These are phyloP conservation scores for Trinorchestia longiramus DNA, from an alignment of 1,140 invertebrate species.

Conservation along the genomic window DNA sequence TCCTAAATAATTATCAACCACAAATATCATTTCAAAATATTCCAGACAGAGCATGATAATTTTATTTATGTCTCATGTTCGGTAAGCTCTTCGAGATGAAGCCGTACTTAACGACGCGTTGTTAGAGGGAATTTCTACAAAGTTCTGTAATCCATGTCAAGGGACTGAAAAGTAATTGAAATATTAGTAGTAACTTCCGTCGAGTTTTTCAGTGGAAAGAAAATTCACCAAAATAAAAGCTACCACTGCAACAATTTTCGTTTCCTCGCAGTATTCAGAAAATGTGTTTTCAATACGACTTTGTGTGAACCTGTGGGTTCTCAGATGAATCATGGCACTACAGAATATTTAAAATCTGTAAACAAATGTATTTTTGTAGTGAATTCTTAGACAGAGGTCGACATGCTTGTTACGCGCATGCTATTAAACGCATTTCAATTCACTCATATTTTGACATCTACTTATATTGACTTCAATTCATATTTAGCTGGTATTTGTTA, in stretches of 20 bases:
- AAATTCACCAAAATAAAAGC: not conserved
- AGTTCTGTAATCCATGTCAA: not conserved
- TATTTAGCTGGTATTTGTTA: too few relatives aligned
- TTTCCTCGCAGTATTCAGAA: not conserved
- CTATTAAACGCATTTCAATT: too few relatives aligned
- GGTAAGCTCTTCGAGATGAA: not conserved
- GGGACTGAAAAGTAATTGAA: not conserved
- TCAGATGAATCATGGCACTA: not conserved
- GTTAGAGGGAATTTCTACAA: not conserved
- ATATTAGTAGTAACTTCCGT: not conserved
- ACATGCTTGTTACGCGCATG: not conserved
- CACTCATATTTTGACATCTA: too few relatives aligned
- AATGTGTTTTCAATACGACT: not conserved
- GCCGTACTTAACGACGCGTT: not conserved
- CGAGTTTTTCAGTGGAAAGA: not conserved
- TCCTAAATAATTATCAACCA: not conserved
- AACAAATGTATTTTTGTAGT: not conserved
- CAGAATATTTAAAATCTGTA: not conserved
- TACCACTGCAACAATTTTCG: not conserved
- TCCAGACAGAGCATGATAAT: too few relatives aligned
- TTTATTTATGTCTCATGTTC: not conserved
- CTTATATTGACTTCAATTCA: too few relatives aligned
- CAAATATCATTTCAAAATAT: too few relatives aligned
- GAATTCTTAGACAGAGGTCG: not conserved
- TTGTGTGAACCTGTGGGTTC: not conserved